Conservation (phyloP, 2,888 invertebrate genomes). For the Yponomeuta evonymella region DNA sequence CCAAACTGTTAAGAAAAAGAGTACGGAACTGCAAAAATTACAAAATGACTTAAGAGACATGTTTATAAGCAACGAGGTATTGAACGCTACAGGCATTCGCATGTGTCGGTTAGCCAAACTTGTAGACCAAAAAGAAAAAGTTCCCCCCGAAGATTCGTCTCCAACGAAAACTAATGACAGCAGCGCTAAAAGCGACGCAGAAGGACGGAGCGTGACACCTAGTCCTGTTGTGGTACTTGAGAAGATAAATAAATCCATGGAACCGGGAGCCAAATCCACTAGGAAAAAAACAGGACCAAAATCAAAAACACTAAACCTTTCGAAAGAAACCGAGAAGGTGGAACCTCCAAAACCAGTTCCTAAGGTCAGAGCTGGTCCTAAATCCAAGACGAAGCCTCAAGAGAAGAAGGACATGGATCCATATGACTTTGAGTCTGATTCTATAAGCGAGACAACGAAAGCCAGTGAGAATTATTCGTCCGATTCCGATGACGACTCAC, state of each 20-base stretch:
- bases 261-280: constrained; percentile 19
- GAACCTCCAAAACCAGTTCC: constrained; percentile 23
- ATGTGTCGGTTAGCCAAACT: constrained; percentile 78
- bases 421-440: constrained; percentile 57
- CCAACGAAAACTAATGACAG: constrained; percentile 30
- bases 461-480: constrained; percentile 39
- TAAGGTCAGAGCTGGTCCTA: constrained; percentile 48
- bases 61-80: constrained; percentile 79
- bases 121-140: constrained; percentile 36
- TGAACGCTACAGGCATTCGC: constrained; percentile 78
- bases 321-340: constrained; percentile 19
- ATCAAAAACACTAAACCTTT: constrained; percentile 32
- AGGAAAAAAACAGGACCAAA: constrained; percentile 45
- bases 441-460: constrained; percentile 41
- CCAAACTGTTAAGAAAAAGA: constrained; percentile 39
- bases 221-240: constrained; percentile 44
- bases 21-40: constrained; percentile 75
- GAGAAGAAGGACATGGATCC: constrained; percentile 40
- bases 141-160: constrained; percentile 15
- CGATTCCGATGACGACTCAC: constrained; percentile 51
- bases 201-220: constrained; percentile 14
- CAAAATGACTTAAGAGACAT: constrained; percentile 83
- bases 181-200: constrained; percentile 22
- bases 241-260: constrained; percentile 32
- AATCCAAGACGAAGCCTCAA: constrained; percentile 47